Evolutionary conservation across 2,113 vertebrate species (phyloP), one percentile per base, ranked within the genome.

Genomic region (Chaenocephalus aceratus): DNA sequence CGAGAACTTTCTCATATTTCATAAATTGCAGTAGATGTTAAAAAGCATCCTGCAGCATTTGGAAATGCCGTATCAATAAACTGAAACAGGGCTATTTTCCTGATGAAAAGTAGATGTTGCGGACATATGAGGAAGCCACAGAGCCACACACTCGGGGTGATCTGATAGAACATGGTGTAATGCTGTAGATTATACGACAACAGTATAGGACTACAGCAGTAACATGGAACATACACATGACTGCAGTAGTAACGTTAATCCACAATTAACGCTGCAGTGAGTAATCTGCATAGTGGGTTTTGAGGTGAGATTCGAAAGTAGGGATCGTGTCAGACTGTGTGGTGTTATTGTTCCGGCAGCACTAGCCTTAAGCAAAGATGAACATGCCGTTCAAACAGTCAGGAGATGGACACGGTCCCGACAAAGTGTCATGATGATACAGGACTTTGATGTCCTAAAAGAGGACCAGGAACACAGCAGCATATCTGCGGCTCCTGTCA

Each of bases 401-500:
- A n/a, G 18, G 16, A 61, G 53, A 26, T 6, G 60, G 61, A 53
- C 59, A 74, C 9, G 21, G 36, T 41, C 36, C 36, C 7, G 61
- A 63, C 23, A 83, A 44, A 72, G 6, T 21, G 36, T 45, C 26
- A 57, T 16, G 26, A 49, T 57, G 21, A 21, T 21, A 13, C 57
- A 57, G 53, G 59, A 3, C 5, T 64, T 30, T 58, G 60, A 41
- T 68, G 54, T 3, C 10, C 14, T 45, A 63, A 59, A 66, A 60
- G 12, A 26, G 15, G 53, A 26, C 52, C 6, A 41, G 18, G 52
- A 16, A 74, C 36, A 53, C 49, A 16, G 41, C 48, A 16, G 30
- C 44, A 51, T 26, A 59, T 64, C 73, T 66, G 34, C 18, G 14
- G 4, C 63, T 56, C 49, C 60, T 84, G 66, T 84, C 83, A 45